Evolutionary conservation across 2,797 vertebrate genomes (phyloP).

Genomic region (Eleutherodactylus coqui): DNA sequence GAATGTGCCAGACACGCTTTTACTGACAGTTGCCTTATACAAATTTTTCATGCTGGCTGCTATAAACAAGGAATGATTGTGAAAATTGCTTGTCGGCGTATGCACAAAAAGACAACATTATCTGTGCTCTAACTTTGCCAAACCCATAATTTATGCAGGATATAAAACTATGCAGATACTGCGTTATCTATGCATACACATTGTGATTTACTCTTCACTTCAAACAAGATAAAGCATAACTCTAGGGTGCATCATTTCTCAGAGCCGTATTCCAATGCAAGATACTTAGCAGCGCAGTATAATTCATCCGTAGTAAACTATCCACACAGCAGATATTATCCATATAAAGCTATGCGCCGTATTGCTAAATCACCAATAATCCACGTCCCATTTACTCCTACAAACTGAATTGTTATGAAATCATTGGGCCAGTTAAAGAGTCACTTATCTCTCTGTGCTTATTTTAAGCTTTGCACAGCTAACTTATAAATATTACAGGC

Average conservation of each 20-base stretch:
- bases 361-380: conserved; percentile 42
- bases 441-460: conserved; percentile 18
- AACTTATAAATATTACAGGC: conserved; percentile 9
- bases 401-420: conserved; percentile 26
- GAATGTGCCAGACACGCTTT: neutral
- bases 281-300: neutral
- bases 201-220: neutral
- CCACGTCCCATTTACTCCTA: conserved; percentile 6
- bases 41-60: neutral
- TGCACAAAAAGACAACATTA: neutral
- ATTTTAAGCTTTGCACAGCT: conserved; percentile 20
- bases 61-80: neutral
- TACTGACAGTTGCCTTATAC: neutral
- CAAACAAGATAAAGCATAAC: neutral
- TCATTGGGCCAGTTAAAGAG: conserved; percentile 6
- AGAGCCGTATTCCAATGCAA: neutral
- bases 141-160: neutral
- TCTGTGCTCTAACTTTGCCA: neutral
- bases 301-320: conserved; percentile 16
- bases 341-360: neutral
- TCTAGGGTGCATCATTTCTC: conserved; percentile 1
- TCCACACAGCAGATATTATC: conserved; percentile 26
- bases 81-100: neutral
- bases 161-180: conserved; percentile 7
- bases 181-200: neutral